Percentiles rank a stretch among this genome's conserved stretches.
These are phyloP conservation scores for Oriolus oriolus DNA, from an alignment of 2,113 vertebrate species.

Conservation along the genomic window DNA sequence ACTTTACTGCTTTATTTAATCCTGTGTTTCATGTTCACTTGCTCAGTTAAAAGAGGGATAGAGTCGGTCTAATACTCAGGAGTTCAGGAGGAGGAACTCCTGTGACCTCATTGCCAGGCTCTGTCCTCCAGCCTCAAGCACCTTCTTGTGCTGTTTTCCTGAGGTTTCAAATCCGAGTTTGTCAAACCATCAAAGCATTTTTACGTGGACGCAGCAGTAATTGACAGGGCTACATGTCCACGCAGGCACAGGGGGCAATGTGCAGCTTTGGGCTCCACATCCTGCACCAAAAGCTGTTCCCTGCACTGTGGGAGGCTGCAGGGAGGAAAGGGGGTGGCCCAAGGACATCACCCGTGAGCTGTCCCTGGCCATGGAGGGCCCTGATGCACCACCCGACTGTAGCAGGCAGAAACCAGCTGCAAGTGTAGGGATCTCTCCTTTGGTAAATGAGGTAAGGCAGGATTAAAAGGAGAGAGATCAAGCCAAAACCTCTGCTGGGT, in stretches of 20 bases:
- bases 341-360: neutral
- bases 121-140: neutral
- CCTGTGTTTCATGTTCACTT: neutral
- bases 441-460: neutral
- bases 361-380: neutral
- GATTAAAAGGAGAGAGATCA: neutral
- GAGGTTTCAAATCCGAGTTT: neutral
- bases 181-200: neutral
- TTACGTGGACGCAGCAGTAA: neutral
- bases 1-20: neutral
- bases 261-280: neutral
- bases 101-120: fast-evolving
- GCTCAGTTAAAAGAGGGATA: neutral
- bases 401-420: neutral
- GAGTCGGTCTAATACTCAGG: neutral
- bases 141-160: fast-evolving
- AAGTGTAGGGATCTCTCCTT: neutral
- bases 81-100: neutral
- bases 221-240: fast-evolving
- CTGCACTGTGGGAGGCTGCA: fast-evolving
- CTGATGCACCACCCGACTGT: fast-evolving
- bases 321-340: neutral
- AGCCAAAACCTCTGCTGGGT: neutral
- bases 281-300: neutral
- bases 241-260: neutral